A percentile compares a stretch with the other conserved stretches of the same genome.
Conservation (phyloP, 2,888 invertebrate species). For the Alloscopus bannaensis region DNA sequence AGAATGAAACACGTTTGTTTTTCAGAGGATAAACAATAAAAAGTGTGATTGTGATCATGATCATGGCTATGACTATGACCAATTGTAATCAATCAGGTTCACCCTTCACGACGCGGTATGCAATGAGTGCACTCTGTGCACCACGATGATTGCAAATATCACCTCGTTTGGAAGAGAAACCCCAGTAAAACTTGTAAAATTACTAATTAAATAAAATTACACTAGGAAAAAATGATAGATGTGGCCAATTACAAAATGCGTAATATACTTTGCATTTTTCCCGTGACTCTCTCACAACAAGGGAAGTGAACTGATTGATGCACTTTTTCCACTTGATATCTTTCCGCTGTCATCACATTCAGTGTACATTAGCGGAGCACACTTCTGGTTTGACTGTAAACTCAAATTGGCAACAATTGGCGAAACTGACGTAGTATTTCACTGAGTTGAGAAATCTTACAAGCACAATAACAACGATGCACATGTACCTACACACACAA, state of each 20-base stretch:
- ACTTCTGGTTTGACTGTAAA: not conserved
- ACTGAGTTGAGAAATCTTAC: not conserved
- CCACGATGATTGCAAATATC: not conserved
- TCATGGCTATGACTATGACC: not conserved
- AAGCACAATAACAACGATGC: not conserved
- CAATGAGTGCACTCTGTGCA: too few relatives aligned
- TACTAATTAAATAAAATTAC: not conserved
- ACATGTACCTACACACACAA: not conserved
- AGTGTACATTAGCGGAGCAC: not conserved
- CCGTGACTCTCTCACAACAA: not conserved
- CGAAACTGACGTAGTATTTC: not conserved
- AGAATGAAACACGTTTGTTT: slow-evolving; percentile 16
- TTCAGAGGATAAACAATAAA: not conserved
- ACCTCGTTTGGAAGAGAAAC: not conserved
- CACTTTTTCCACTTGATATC: not conserved
- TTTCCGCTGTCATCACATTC: not conserved
- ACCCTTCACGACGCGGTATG: not conserved
- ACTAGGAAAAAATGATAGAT: not conserved
- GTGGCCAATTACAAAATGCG: not conserved
- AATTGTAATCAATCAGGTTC: not conserved
- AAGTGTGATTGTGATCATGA: slow-evolving; percentile 9
- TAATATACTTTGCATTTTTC: not conserved
- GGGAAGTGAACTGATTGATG: not conserved
- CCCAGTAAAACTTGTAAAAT: not conserved
- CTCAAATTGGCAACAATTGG: not conserved